Conservation (phyloP, 1,140 invertebrate species). For the Diorhabda carinulata region DNA sequence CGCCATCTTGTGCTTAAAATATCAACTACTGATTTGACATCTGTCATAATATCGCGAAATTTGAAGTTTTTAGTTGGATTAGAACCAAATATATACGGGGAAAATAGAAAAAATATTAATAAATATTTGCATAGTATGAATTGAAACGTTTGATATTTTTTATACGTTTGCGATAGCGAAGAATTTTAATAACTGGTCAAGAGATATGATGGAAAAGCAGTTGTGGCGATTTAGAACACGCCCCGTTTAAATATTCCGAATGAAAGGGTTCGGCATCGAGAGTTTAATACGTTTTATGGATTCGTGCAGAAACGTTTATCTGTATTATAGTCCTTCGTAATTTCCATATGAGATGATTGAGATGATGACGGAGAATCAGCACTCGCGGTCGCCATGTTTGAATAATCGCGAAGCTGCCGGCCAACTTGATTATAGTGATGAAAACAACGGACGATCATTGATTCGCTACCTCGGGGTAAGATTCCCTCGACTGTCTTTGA, state of each 20-base stretch:
- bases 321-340: slow-evolving; percentile 35
- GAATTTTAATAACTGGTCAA: slow-evolving; percentile 22
- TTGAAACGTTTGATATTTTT: background rate
- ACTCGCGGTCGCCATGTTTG: slow-evolving; percentile 30
- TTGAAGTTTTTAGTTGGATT: too few species aligned
- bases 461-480: slow-evolving; percentile 24
- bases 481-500: slow-evolving; percentile 18
- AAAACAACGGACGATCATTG: slow-evolving; percentile 26
- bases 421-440: slow-evolving; percentile 34
- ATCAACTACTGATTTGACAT: too few species aligned
- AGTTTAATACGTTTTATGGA: slow-evolving; percentile 36
- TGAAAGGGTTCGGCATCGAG: slow-evolving; percentile 30
- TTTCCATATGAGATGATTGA: slow-evolving; percentile 36
- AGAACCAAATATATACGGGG: too few species aligned
- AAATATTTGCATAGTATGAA: too few species aligned
- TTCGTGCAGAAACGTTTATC: slow-evolving; percentile 36
- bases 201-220: slow-evolving; percentile 26
- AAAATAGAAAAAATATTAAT: too few species aligned
- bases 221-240: slow-evolving; percentile 26
- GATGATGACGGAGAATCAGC: slow-evolving; percentile 29
- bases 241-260: slow-evolving; percentile 37
- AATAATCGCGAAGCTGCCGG: slow-evolving; percentile 28
- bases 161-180: background rate
- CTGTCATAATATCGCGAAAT: too few species aligned
- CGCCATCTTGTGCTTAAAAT: too few species aligned